Evolutionary conservation across 2,888 invertebrate genomes (phyloP), one percentile per base, ranked within the genome.

Genomic region (Hemithea aestivaria): DNA sequence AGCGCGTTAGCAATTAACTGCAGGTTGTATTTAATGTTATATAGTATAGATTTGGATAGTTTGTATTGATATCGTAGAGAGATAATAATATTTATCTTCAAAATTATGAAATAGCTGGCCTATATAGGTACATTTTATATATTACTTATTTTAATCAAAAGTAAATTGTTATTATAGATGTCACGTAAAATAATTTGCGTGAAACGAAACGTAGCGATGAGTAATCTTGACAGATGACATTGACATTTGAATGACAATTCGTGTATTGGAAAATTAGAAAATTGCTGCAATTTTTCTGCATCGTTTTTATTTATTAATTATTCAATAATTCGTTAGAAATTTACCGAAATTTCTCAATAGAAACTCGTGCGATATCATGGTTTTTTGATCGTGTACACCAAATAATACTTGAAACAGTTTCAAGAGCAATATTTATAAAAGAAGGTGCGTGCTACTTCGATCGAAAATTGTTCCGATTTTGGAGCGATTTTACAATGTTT

Each of bases 161-260:
- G 7, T 20, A 29, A 35, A 25, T 11, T 20, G 8, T 30, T 1
- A 26, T 6, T 16, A 27, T 11, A n/a, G 8, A 35, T 28, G 34
- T 34, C 34, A 5, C 16, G 3, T 16, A 16, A 2, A 4, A 16
- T 4, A 16, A 16, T 4, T 5, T 16, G 16, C 16, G 6, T 8
- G 6, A 2, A 23, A 35, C 40, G 6, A 39, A 48, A 44, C 41
- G 41, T 30, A 42, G 1, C 8, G 24, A 44, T 37, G 43, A 40
- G 23, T 24, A 35, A 35, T 33, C 16, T 16, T 16, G 16, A 20
- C n/a, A 28, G 31, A 8, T 29, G 22, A 40, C 39, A n/a, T 26
- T 34, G 34, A 34, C 39, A 40, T 7, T 20, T 12, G 33, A 8
- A 10, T 34, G 12, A 29, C 33, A 22, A 2, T 7, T 5, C 3